These are phyloP conservation scores for Podocnemis expansa DNA, from an alignment of 2,113 vertebrate species.

Conservation along the genomic window DNA sequence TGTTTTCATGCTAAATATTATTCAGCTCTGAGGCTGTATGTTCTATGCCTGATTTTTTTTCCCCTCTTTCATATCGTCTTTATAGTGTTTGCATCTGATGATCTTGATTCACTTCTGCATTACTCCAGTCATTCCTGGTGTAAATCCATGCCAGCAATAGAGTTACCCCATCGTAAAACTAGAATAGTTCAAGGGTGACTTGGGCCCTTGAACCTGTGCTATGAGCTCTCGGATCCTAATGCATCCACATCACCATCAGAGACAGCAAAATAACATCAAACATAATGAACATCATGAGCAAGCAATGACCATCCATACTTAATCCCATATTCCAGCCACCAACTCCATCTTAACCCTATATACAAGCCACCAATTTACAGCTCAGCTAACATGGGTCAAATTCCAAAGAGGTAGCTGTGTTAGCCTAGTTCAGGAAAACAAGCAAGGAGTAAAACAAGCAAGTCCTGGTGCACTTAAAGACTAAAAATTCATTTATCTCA, in stretches of 20 bases:
- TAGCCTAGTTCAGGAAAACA: too few relatives aligned
- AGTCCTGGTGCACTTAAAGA: too few relatives aligned
- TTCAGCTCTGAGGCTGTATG: background rate
- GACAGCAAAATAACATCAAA: background rate
- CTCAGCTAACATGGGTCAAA: background rate
- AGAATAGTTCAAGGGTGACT: background rate
- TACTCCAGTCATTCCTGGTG: background rate
- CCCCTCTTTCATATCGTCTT: background rate
- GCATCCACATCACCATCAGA: background rate
- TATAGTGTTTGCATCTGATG: background rate
- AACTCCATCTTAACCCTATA: background rate
- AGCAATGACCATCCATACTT: background rate
- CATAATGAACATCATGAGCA: background rate
- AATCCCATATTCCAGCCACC: too few relatives aligned
- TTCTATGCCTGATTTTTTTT: background rate
- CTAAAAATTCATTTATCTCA: too few relatives aligned
- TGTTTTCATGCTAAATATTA: constrained; percentile 48
- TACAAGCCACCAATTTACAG: background rate
- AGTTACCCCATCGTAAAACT: background rate
- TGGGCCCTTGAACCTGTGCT: background rate
- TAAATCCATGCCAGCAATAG: background rate
- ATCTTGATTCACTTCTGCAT: background rate
- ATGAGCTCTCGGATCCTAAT: background rate
- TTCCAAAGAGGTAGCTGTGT: too few relatives aligned
- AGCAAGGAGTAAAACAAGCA: too few relatives aligned